Percentiles rank a stretch among this genome's conserved stretches.
phyloP scores from a whole-genome alignment of 2,113 vertebrate genomes.

The Chlorodrepanis virens region DNA sequence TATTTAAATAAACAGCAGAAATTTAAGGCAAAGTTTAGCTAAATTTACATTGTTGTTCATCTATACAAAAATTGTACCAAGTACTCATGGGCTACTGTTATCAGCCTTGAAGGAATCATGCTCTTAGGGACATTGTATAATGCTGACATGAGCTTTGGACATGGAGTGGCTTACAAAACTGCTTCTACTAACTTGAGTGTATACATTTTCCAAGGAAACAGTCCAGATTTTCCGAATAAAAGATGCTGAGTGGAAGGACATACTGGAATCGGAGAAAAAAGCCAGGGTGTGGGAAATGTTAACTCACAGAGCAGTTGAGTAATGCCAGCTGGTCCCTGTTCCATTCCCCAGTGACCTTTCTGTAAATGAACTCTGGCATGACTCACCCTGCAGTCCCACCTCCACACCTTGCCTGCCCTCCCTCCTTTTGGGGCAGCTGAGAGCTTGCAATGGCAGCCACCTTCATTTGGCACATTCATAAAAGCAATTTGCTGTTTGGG shows the following conservation, averaged over 20 bases:
- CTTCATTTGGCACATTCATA: background rate
- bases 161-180: background rate
- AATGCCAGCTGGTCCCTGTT: slow-evolving; percentile 28
- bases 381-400: slow-evolving; percentile 18
- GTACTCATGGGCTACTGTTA: background rate
- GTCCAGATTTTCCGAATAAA: slow-evolving; percentile 45
- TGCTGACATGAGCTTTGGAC: background rate
- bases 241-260: background rate
- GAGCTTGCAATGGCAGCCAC: background rate
- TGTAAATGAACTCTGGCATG: background rate
- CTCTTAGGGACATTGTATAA: background rate
- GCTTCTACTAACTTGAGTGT: slow-evolving; percentile 8
- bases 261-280: background rate
- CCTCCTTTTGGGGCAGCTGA: background rate
- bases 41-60: background rate
- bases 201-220: slow-evolving; percentile 35
- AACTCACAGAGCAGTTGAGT: slow-evolving; percentile 53
- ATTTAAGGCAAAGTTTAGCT: background rate
- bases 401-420: background rate
- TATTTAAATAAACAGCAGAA: background rate
- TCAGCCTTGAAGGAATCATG: background rate
- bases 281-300: slow-evolving; percentile 35
- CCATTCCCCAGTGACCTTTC: slow-evolving; percentile 35
- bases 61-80: background rate
- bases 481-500: background rate